These are phyloP conservation scores for Mus pahari DNA, from an alignment of 2,113 vertebrate genomes.

Conservation along the genomic window DNA sequence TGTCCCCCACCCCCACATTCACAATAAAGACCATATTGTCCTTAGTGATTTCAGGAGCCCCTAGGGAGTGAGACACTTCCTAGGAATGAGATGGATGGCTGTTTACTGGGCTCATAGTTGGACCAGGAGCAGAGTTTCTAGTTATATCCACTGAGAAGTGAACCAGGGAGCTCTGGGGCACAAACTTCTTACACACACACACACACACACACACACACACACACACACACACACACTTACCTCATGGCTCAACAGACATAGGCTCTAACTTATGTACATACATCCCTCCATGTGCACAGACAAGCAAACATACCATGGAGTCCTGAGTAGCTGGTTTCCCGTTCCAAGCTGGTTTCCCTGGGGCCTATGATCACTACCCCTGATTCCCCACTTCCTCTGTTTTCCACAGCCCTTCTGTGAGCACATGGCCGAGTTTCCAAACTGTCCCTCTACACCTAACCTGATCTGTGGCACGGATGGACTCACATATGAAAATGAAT, in stretches of 20 bases:
- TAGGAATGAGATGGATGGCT: background rate
- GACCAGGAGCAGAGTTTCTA: background rate
- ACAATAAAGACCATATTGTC: background rate
- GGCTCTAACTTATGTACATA: background rate
- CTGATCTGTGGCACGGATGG: slow-evolving; percentile 76
- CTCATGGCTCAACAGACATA: background rate
- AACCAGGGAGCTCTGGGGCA: background rate
- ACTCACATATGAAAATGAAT: slow-evolving; percentile 77
- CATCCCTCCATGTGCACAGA: background rate
- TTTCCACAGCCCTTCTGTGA: slow-evolving; percentile 79
- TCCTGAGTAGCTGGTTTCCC: background rate
- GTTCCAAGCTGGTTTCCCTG: background rate
- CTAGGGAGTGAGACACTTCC: background rate
- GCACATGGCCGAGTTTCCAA: slow-evolving; percentile 73
- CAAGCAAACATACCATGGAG: background rate
- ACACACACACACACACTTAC: background rate
- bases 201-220: background rate
- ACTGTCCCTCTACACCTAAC: slow-evolving; percentile 26
- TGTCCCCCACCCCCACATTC: background rate
- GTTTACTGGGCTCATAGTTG: background rate
- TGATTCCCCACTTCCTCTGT: background rate
- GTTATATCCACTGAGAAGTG: background rate
- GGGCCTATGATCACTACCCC: background rate
- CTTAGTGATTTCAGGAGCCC: background rate
- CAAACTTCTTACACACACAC: background rate